Evolutionary conservation across 1,140 invertebrate species (phyloP).

Genomic region (Dermatophagoides farinae): DNA sequence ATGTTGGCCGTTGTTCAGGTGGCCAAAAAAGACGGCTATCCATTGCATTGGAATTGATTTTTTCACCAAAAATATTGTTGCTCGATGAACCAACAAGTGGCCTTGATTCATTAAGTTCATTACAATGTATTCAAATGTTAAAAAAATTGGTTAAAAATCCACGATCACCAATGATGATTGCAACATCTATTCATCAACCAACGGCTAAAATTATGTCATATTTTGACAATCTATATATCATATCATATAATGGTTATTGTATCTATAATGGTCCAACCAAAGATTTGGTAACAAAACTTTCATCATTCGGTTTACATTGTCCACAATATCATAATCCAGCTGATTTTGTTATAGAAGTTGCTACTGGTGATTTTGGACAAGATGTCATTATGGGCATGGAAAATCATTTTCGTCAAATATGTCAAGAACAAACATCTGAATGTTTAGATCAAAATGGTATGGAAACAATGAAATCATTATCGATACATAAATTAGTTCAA

Average conservation of each 20-base stretch:
- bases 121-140: slow-evolving; percentile 51
- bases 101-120: slow-evolving; percentile 59
- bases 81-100: slow-evolving; percentile 83
- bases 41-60: slow-evolving; percentile 80
- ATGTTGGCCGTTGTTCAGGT: slow-evolving; percentile 58
- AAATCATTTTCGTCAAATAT: slow-evolving; percentile 1
- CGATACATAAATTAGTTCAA: neutral
- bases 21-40: slow-evolving; percentile 78
- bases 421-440: neutral
- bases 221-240: slow-evolving; percentile 42
- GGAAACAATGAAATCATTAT: neutral
- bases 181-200: slow-evolving; percentile 92
- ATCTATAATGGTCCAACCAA: slow-evolving; percentile 53
- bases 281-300: neutral
- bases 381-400: slow-evolving; percentile 1
- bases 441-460: neutral
- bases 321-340: slow-evolving; percentile 88
- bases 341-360: slow-evolving; percentile 39
- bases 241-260: slow-evolving; percentile 43
- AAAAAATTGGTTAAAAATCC: slow-evolving; percentile 42
- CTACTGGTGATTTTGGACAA: slow-evolving; percentile 13
- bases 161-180: slow-evolving; percentile 32
- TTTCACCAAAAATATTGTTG: slow-evolving; percentile 89
- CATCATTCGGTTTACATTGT: slow-evolving; percentile 39
- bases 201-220: slow-evolving; percentile 83